Percentiles rank a stretch among this genome's conserved stretches.
Evolutionary conservation across 2,888 invertebrate species (phyloP).

Genomic region (Drosophila mercatorum): DNA sequence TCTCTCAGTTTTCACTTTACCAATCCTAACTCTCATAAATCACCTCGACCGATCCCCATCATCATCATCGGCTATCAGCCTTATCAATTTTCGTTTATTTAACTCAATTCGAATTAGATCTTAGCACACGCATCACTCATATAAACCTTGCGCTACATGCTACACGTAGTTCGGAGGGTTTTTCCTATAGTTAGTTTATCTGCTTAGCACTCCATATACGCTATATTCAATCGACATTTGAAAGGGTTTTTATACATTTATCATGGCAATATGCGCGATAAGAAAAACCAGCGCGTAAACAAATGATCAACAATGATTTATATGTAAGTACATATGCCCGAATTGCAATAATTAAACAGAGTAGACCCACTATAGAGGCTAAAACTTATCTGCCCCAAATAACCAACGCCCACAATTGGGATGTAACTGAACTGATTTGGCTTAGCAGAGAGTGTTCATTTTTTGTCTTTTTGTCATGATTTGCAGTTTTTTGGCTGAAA

Average conservation of each 20-base stretch:
- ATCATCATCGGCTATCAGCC: constrained; percentile 10
- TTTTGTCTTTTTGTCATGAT: not conserved
- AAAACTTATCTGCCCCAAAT: constrained; percentile 2
- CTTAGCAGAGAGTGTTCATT: not conserved
- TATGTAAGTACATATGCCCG: constrained; percentile 34
- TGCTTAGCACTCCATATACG: constrained; percentile 18
- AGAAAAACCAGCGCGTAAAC: constrained; percentile 22
- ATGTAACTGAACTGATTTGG: constrained; percentile 1
- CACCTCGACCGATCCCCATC: not conserved
- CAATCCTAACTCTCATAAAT: constrained; percentile 12
- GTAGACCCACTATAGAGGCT: not conserved
- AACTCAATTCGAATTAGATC: constrained; percentile 4
- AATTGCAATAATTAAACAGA: constrained; percentile 33
- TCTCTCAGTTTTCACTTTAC: not conserved
- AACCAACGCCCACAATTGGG: not conserved
- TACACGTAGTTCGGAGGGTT: constrained; percentile 20
- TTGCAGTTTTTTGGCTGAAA: not conserved
- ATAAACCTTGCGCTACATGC: constrained; percentile 4
- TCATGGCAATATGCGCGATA: constrained; percentile 26
- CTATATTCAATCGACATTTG: constrained; percentile 27
- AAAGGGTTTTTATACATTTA: constrained; percentile 11
- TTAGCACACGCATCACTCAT: constrained; percentile 10
- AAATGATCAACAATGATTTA: constrained; percentile 67
- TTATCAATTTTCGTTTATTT: constrained; percentile 11
- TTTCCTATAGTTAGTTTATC: constrained; percentile 49